Base-by-base conservation (phyloP, 2,797 vertebrate species). In the Danio albolineatus region DNA sequence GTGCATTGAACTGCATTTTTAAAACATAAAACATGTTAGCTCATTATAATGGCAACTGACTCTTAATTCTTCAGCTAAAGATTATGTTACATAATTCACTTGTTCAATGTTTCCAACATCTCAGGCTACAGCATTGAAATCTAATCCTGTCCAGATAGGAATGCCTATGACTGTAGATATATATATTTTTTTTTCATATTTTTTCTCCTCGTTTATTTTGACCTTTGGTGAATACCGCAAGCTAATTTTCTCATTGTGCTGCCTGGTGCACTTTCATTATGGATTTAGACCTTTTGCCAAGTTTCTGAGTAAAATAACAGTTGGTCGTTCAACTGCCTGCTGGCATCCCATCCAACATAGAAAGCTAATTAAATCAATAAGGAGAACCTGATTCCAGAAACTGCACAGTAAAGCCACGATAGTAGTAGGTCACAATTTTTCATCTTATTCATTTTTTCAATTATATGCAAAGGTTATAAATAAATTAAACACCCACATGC, bases 271-370 rank as follows among this genome's bases (percentile, higher is more conserved):
- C 14, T 51, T 70, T 51, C 65, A 61, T 70, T 51, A 78, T 78
- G 38, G 46, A 70, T 70, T 61, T 78, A 78, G 65, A 51, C 65
- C 65, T 70, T 77, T 70, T 70, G 76, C 76, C 66, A 78, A 70
- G 28, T 61, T 70, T 78, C 56, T n/a, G 36, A 48, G 28, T 78
- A 28, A 70, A 78, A 69, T 60, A 61, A 21, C 56, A 60, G 28
- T 78, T 43, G 36, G 36, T 39, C 14, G 56, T 59, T 78, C 12
- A 38, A 69, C 41, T 60, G 64, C 43, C 53, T 69, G 54, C 76
- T 78, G 54, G n/a, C 76, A 78, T 70, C 65, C 36, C 7, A 51
- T 69, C 74, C 14, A 46, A 66, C 9, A 17, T 41, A 70, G 70
- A 78, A 69, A 69, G 64, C 28, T 49, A 48, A 67, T 77, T 78